Percentiles rank a stretch among this genome's conserved stretches.
Conservation (phyloP, 2,888 invertebrate genomes). For the Falcaria lacertinaria region DNA sequence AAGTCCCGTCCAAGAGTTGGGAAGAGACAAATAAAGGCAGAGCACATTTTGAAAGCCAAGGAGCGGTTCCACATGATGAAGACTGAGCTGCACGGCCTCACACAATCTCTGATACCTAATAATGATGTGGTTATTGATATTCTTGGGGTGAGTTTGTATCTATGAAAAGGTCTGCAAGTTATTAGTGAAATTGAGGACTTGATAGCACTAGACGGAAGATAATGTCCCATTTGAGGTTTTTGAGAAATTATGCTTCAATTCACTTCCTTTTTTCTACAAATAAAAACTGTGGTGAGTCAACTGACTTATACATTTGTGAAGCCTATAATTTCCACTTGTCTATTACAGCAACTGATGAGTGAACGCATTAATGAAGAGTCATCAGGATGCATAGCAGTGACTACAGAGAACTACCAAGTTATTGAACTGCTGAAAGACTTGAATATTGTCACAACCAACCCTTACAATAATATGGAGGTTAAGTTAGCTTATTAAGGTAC, state of each 20-base stretch:
- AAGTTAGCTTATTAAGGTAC: constrained; percentile 43
- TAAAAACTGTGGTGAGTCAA: no score
- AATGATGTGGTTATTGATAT: constrained; percentile 38
- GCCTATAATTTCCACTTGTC: constrained; percentile 2
- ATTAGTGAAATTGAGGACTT: no score
- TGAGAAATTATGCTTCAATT: no score
- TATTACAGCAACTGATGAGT: constrained; percentile 53
- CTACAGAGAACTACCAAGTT: constrained; percentile 42
- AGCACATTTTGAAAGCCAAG: constrained; percentile 52
- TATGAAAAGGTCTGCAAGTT: no score
- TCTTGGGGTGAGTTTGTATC: constrained; percentile 46
- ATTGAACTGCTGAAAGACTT: constrained; percentile 50
- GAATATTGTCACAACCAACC: constrained; percentile 51
- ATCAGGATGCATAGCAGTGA: constrained; percentile 46
- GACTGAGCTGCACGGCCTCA: constrained; percentile 46
- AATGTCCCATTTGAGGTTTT: no score
- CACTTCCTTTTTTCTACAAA: no score
- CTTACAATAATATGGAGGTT: constrained; percentile 58
- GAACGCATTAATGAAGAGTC: constrained; percentile 38
- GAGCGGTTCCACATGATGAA: constrained; percentile 52
- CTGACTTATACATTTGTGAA: no score
- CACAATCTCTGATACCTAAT: constrained; percentile 51
- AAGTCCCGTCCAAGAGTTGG: constrained; percentile 33
- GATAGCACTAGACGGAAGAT: no score
- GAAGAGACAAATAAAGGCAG: constrained; percentile 32